Evolutionary conservation across 2,888 invertebrate species (phyloP).

Genomic region (Buathra laborator): DNA sequence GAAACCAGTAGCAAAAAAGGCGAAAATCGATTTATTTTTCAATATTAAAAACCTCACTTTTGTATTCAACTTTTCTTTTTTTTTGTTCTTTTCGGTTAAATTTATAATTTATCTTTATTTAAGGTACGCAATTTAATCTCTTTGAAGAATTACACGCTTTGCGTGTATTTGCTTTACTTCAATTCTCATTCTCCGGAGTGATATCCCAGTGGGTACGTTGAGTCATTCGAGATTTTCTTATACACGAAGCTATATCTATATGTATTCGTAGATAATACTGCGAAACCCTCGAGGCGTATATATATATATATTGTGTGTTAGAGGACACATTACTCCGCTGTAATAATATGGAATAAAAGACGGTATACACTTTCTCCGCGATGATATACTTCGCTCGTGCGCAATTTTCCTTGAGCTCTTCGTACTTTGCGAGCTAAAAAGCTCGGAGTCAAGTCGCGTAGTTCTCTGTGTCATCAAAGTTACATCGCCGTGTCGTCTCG

Average conservation of each 20-base stretch:
- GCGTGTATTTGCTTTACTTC: not conserved
- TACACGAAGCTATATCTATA: not conserved
- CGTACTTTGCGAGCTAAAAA: not conserved
- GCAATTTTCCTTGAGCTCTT: conserved; percentile 18
- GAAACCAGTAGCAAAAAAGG: conserved; percentile 35
- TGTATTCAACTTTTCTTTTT: too few relatives aligned
- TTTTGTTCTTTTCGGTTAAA: not conserved
- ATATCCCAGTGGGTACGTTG: not conserved
- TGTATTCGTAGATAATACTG: not conserved
- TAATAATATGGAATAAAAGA: conserved; percentile 8
- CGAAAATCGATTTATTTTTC: not conserved
- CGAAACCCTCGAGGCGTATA: not conserved
- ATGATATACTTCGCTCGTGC: conserved; percentile 26
- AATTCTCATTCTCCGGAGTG: not conserved
- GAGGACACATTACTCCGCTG: not conserved
- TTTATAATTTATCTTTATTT: not conserved
- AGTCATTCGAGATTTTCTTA: conserved; percentile 25
- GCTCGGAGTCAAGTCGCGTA: not conserved
- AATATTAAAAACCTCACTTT: too few relatives aligned
- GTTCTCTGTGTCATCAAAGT: not conserved
- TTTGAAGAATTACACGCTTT: not conserved
- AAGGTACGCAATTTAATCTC: not conserved
- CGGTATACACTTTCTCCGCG: not conserved
- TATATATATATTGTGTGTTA: not conserved
- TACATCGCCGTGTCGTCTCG: not conserved